Percentiles rank a stretch among this genome's conserved stretches.
Evolutionary conservation across 2,113 vertebrate species (phyloP).

Genomic region (Heterocephalus glaber): DNA sequence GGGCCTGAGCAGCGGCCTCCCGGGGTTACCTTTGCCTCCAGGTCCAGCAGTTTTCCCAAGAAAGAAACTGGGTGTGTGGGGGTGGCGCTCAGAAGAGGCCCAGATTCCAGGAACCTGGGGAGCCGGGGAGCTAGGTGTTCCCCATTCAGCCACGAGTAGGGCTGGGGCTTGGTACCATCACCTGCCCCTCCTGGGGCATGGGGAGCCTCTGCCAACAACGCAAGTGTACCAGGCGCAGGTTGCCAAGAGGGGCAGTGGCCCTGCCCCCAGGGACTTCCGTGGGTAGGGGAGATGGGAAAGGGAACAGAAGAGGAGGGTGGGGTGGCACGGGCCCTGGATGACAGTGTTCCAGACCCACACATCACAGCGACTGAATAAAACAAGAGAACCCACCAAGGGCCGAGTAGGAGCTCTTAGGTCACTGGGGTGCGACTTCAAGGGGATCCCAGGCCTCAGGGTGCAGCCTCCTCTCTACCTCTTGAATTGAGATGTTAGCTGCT

Average conservation of each 20-base stretch:
- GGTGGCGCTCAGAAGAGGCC: not conserved
- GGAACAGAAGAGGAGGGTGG: not conserved
- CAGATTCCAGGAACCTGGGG: not conserved
- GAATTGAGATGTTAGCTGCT: not conserved
- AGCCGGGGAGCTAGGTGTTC: too few species aligned
- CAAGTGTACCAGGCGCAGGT: not conserved
- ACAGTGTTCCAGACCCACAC: too few species aligned
- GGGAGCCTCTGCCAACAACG: not conserved
- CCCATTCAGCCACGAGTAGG: too few species aligned
- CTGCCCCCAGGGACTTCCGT: too few species aligned
- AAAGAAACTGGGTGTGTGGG: not conserved
- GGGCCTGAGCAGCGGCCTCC: not conserved
- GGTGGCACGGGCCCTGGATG: not conserved
- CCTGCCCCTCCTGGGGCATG: not conserved
- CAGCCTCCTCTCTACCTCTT: not conserved
- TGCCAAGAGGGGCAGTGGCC: too few species aligned
- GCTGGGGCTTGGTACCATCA: not conserved
- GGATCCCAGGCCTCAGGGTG: not conserved
- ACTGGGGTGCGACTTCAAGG: not conserved
- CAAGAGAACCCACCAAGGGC: not conserved
- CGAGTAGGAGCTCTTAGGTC: too few species aligned
- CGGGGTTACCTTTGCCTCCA: not conserved
- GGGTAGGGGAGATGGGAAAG: not conserved
- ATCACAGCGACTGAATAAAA: too few species aligned
- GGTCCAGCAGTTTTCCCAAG: not conserved